These are phyloP conservation scores for Amphiduros pacificus DNA, from an alignment of 2,888 invertebrate genomes.

Conservation along the genomic window DNA sequence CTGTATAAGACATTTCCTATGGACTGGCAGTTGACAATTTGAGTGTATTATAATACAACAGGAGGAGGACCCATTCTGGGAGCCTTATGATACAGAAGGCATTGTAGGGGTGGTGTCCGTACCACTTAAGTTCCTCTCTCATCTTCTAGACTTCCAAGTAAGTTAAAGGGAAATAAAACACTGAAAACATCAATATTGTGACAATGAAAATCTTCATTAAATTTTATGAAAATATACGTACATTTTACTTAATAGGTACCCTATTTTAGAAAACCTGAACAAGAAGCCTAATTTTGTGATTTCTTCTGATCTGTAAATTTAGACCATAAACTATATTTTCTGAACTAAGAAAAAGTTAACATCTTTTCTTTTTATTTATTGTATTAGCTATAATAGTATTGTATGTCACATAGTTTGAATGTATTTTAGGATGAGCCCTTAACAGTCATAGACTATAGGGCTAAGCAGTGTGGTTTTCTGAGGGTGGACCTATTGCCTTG, in stretches of 20 bases:
- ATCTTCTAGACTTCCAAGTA: constrained; percentile 31
- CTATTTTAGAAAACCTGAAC: too few species aligned
- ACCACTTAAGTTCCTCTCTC: constrained; percentile 31
- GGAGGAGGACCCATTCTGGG: constrained; percentile 37
- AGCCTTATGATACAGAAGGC: constrained; percentile 32
- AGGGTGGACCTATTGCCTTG: constrained; percentile 29
- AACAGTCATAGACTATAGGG: constrained; percentile 31
- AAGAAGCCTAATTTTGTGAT: too few species aligned
- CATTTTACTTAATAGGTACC: too few species aligned
- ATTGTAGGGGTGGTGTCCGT: constrained; percentile 31
- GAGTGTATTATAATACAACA: too few species aligned
- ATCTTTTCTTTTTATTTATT: too few species aligned
- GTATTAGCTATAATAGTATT: too few species aligned
- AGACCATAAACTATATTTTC: too few species aligned
- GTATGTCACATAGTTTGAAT: too few species aligned
- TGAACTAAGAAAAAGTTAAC: too few species aligned
- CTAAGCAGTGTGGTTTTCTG: constrained; percentile 25
- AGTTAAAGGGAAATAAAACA: not conserved
- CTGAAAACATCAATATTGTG: not conserved
- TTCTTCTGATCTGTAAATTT: too few species aligned
- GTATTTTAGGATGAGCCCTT: constrained; percentile 34
- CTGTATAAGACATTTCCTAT: too few species aligned
- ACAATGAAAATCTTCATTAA: not conserved
- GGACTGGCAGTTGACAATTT: too few species aligned
- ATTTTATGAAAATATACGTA: not conserved